These are phyloP conservation scores for Tinamus major DNA, from an alignment of 2,797 vertebrate genomes.

Conservation along the genomic window DNA sequence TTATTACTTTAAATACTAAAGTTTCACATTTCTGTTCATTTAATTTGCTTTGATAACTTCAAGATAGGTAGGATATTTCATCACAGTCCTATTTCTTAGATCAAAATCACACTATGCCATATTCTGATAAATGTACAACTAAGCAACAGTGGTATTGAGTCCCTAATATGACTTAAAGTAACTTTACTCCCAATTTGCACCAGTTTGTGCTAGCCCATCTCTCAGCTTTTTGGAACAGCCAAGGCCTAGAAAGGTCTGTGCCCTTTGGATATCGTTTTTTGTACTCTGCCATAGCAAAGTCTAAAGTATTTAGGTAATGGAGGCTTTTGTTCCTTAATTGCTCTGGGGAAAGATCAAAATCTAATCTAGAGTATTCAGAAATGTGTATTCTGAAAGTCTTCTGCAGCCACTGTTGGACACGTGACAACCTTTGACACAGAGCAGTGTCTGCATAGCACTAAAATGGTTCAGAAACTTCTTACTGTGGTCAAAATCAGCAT, in stretches of 20 bases:
- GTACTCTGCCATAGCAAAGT: background rate
- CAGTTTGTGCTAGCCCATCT: background rate
- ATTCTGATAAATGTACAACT: background rate
- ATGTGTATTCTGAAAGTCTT: background rate
- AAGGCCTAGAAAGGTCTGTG: background rate
- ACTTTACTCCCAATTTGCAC: background rate
- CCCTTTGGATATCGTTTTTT: background rate
- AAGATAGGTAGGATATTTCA: background rate
- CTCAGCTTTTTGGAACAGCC: background rate
- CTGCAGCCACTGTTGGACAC: background rate
- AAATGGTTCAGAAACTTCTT: background rate
- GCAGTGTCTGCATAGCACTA: background rate
- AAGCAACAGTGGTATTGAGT: background rate
- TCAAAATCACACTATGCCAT: background rate
- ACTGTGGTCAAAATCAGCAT: background rate
- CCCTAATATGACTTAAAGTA: background rate
- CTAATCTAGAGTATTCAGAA: background rate
- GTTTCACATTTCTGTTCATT: background rate
- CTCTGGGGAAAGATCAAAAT: background rate
- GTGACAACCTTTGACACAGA: background rate
- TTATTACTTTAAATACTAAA: background rate
- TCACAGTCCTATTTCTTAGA: background rate
- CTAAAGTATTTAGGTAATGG: background rate
- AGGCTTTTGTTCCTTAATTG: background rate
- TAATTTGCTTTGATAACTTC: background rate